phyloP scores from a whole-genome alignment of 2,888 invertebrate genomes.

The Augochlorella aurata region DNA sequence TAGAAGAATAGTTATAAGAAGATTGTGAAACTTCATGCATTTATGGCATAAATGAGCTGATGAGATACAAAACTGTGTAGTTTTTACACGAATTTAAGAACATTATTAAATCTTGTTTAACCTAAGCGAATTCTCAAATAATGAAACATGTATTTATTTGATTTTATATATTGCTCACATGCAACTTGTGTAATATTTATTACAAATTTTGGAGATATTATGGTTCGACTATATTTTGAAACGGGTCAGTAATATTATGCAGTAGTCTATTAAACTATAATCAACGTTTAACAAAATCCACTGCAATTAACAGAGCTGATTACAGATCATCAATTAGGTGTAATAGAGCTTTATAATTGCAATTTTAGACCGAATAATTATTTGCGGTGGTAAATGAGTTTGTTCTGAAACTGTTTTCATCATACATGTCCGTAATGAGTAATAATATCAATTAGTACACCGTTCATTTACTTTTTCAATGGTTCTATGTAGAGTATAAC shows the following conservation, averaged over 20 bases:
- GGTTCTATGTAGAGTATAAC: not conserved
- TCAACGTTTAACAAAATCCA: not conserved
- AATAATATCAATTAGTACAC: not conserved
- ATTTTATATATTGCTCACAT: too few relatives aligned
- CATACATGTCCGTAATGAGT: not conserved
- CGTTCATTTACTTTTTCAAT: not conserved
- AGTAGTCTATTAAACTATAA: not conserved
- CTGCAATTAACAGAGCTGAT: not conserved
- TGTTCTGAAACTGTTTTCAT: not conserved
- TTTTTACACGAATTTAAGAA: too few relatives aligned
- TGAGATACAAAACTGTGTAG: too few relatives aligned
- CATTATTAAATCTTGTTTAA: too few relatives aligned
- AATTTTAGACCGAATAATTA: slow-evolving; percentile 1
- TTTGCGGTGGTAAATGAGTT: not conserved
- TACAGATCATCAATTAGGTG: not conserved
- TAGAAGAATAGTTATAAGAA: too few relatives aligned
- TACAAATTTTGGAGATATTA: too few relatives aligned
- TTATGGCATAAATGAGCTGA: too few relatives aligned
- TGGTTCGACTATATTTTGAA: not conserved
- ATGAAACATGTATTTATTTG: too few relatives aligned
- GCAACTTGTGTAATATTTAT: too few relatives aligned
- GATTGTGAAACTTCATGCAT: too few relatives aligned
- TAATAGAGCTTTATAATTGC: not conserved
- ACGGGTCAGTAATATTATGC: not conserved
- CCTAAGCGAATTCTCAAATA: too few relatives aligned